phyloP scores from a whole-genome alignment of 2,113 vertebrate species.

The Chaetodon auriga region DNA sequence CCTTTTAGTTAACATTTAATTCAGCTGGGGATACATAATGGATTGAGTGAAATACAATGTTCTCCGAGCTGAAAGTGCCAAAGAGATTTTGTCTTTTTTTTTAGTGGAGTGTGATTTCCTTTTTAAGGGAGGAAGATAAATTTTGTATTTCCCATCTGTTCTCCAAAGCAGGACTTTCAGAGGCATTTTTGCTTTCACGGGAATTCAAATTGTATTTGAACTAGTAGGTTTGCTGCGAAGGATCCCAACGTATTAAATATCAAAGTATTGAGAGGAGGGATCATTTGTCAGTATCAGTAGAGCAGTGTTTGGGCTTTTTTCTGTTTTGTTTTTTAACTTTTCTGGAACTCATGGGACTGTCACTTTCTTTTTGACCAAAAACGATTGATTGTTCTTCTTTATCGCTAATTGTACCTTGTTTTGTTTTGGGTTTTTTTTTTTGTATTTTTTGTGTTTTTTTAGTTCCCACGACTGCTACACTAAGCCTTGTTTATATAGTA shows the following conservation, averaged over 20 bases:
- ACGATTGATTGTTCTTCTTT: neutral
- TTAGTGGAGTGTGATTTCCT: neutral
- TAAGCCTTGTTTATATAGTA: neutral
- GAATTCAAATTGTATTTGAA: neutral
- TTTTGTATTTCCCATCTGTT: conserved; percentile 23
- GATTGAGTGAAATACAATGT: conserved; percentile 1
- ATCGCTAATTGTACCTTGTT: neutral
- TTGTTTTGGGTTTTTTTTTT: neutral
- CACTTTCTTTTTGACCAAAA: neutral
- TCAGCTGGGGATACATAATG: conserved; percentile 23
- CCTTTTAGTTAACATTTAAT: conserved; percentile 39
- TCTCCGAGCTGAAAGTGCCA: conserved; percentile 12
- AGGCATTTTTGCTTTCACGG: neutral
- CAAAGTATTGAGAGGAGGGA: neutral
- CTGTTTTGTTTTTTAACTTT: neutral
- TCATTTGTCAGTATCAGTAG: neutral
- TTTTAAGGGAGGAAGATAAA: neutral
- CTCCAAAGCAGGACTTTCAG: neutral
- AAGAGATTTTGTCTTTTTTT: neutral
- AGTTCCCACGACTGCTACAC: neutral
- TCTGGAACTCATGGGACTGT: neutral
- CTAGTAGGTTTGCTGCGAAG: neutral
- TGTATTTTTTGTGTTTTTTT: neutral
- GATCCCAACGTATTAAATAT: neutral
- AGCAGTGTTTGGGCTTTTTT: neutral